Evolutionary conservation across 2,797 vertebrate species (phyloP).

Genomic region (Falco concolor): DNA sequence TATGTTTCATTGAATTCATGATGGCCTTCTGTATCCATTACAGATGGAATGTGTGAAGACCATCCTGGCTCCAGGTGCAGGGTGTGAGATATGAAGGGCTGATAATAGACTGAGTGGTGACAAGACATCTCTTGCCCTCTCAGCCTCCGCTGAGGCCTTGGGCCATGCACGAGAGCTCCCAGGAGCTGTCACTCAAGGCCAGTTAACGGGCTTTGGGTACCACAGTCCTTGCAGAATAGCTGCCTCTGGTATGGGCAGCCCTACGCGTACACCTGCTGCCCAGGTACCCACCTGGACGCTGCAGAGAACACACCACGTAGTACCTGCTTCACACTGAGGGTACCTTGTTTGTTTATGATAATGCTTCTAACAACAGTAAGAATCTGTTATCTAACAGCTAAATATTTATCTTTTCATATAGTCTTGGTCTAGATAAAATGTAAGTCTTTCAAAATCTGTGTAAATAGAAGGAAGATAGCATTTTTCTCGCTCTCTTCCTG

Average conservation of each 20-base stretch:
- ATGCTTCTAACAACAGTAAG: background rate
- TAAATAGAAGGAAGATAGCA: background rate
- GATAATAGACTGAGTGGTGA: background rate
- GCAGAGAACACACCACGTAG: accelerated
- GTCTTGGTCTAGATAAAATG: background rate
- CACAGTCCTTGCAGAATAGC: accelerated
- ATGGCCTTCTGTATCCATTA: background rate
- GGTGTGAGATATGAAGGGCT: background rate
- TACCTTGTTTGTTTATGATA: background rate
- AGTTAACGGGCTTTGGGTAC: background rate
- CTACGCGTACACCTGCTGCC: background rate
- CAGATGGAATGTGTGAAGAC: background rate
- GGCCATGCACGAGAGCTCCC: background rate
- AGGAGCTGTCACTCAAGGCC: background rate
- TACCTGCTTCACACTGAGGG: background rate
- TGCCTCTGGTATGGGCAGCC: background rate
- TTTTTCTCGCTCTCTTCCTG: background rate
- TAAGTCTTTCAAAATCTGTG: background rate
- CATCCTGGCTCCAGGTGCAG: background rate
- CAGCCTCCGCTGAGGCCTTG: accelerated
- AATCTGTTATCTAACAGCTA: background rate
- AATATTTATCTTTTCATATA: background rate
- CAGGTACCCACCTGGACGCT: background rate
- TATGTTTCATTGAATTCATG: accelerated
- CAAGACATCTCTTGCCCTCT: background rate